These are phyloP conservation scores for Oreochromis aureus DNA, from an alignment of 2,113 vertebrate species.

Conservation along the genomic window DNA sequence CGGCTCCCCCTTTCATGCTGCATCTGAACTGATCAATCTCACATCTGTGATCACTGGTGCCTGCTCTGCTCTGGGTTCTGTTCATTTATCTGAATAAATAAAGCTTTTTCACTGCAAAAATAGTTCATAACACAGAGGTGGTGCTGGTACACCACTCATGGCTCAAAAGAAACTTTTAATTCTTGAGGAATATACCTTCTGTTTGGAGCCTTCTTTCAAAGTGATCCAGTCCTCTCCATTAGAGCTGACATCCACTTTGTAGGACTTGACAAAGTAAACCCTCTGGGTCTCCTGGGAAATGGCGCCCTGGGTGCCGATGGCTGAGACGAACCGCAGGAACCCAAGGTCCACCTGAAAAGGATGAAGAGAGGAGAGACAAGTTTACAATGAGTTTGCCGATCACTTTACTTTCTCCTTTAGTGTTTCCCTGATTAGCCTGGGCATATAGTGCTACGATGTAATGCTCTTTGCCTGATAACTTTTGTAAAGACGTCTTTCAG, in stretches of 20 bases:
- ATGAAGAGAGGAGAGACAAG: background rate
- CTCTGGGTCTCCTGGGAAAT: constrained; percentile 91
- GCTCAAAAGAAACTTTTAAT: background rate
- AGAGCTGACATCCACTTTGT: constrained; percentile 93
- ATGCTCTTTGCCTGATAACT: background rate
- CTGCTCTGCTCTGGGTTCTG: background rate
- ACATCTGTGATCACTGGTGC: background rate
- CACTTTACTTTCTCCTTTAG: background rate
- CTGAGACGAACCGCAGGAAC: constrained; percentile 87
- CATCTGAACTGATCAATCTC: background rate
- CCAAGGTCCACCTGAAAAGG: constrained; percentile 87
- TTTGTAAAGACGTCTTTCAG: background rate
- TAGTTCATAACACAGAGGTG: background rate
- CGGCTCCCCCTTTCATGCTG: background rate
- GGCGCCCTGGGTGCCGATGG: constrained; percentile 91
- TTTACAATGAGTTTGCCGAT: background rate
- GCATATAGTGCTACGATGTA: background rate
- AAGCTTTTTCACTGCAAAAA: background rate
- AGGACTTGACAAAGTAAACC: constrained; percentile 86
- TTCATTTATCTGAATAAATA: background rate
- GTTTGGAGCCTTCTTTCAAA: constrained; percentile 89
- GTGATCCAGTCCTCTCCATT: constrained; percentile 98
- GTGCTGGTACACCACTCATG: background rate
- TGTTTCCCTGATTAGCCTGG: background rate
- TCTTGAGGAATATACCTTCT: constrained; percentile 72